phyloP scores from a whole-genome alignment of 1,140 invertebrate species.

The Oreohelix idahoensis region DNA sequence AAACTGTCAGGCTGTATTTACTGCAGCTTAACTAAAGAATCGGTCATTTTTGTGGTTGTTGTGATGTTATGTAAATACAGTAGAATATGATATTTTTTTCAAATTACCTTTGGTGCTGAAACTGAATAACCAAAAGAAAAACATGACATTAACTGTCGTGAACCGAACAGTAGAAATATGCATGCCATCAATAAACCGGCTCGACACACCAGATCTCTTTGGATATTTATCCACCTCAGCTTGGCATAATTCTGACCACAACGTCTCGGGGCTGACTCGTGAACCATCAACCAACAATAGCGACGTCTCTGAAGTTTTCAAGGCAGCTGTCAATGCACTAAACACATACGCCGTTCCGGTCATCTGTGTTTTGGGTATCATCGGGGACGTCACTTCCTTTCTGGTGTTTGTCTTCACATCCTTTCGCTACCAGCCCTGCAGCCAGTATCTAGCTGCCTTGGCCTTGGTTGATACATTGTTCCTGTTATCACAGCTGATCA shows the following conservation, averaged over 20 bases:
- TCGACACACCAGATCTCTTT: neutral
- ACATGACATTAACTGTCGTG: no score
- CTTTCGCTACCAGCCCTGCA: constrained; percentile 77
- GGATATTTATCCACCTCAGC: neutral
- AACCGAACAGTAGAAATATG: no score
- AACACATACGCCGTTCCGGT: constrained; percentile 77
- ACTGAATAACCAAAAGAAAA: no score
- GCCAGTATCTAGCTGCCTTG: constrained; percentile 77
- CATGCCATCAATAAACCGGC: no score
- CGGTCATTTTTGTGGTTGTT: no score
- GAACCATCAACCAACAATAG: neutral
- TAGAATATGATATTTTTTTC: no score
- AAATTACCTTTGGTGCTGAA: no score
- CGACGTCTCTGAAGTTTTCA: constrained; percentile 3
- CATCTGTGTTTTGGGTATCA: constrained; percentile 75
- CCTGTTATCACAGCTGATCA: constrained; percentile 72
- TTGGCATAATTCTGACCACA: neutral
- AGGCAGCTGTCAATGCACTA: constrained; percentile 54
- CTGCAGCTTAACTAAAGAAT: no score
- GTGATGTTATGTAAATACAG: no score
- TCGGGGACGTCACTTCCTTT: constrained; percentile 77
- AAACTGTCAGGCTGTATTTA: no score
- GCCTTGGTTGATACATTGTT: constrained; percentile 77
- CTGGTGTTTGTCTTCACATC: constrained; percentile 77
- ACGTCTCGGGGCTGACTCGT: neutral